Evolutionary conservation across 2,888 invertebrate species (phyloP), one percentile per base, ranked within the genome.

Genomic region (Mythimna ferrago): DNA sequence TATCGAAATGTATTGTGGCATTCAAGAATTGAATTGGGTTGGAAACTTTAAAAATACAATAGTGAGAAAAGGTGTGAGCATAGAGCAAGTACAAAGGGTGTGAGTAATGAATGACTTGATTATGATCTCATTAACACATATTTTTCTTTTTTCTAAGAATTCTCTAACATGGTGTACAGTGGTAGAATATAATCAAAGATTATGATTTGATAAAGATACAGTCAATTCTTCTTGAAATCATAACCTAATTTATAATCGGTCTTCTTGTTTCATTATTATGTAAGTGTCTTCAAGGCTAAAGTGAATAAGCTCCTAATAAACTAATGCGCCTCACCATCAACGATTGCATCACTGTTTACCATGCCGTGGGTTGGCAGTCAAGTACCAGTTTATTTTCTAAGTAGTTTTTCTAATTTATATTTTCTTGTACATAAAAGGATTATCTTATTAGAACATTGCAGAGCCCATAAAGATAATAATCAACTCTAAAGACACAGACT

Each of bases 41-140:
- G 61, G 41, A 61, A 61, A 61, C 41, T 41, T 61, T 10, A 54
- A 44, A 64, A 69, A 77, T 11, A 82, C 78, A 78, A 78, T 77
- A 21, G 71, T 82, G 71, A 66, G 78, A 77, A 81, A 54, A 56
- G 41, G 41, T 41, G n/a, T 26, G 26, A 26, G 26, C 26, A 26
- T 2, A 2, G 26, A 26, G 26, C 26, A 26, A 26, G 2, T 26
- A 26, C 26, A 77, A 81, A 61, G 51, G 41, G 41, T 41, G n/a
- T 77, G 76, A 75, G 48, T 65, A 75, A 81, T 81, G 21, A 80
- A 76, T 81, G 38, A 63, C 61, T 74, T 75, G 26, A 80, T 57
- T 58, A 48, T 63, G 57, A 62, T 80, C 48, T 66, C 66, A 62
- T 54, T 66, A 44, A 41, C 19, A n/a, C 62, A 76, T 21, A 62